Conservation (phyloP, 1,140 invertebrate species). For the Venustaconcha ellipsiformis region DNA sequence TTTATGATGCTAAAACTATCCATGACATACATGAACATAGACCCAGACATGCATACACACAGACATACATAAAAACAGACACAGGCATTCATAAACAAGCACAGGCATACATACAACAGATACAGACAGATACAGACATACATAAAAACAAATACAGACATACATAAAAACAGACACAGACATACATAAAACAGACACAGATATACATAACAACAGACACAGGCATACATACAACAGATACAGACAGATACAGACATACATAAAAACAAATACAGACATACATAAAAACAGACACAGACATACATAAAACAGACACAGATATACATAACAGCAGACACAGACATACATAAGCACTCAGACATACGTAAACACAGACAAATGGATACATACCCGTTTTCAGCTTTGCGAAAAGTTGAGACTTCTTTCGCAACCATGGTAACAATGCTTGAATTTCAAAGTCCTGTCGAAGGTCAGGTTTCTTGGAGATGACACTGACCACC, state of each 20-base stretch:
- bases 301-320: slow-evolving; percentile 14
- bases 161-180: slow-evolving; percentile 20
- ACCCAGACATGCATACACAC: slow-evolving; percentile 19
- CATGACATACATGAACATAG: slow-evolving; percentile 1
- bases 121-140: slow-evolving; percentile 48
- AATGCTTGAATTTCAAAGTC: slow-evolving; percentile 30
- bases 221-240: background rate
- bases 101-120: background rate
- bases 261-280: slow-evolving; percentile 20
- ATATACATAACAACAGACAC: slow-evolving; percentile 11
- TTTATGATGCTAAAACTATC: too few relatives aligned
- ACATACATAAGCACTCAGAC: slow-evolving; percentile 27
- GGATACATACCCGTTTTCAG: slow-evolving; percentile 24
- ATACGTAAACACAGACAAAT: slow-evolving; percentile 25
- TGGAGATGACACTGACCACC: slow-evolving; percentile 23
- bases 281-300: slow-evolving; percentile 23
- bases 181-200: slow-evolving; percentile 15
- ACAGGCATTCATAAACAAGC: too few relatives aligned
- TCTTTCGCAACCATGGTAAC: slow-evolving; percentile 29
- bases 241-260: slow-evolving; percentile 49
- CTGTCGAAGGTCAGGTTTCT: slow-evolving; percentile 18
- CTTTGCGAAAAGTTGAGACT: slow-evolving; percentile 24
- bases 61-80: slow-evolving; percentile 27
- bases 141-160: slow-evolving; percentile 22
- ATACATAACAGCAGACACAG: slow-evolving; percentile 24